Evolutionary conservation across 2,797 vertebrate genomes (phyloP).

Genomic region (Myripristis jacobus): DNA sequence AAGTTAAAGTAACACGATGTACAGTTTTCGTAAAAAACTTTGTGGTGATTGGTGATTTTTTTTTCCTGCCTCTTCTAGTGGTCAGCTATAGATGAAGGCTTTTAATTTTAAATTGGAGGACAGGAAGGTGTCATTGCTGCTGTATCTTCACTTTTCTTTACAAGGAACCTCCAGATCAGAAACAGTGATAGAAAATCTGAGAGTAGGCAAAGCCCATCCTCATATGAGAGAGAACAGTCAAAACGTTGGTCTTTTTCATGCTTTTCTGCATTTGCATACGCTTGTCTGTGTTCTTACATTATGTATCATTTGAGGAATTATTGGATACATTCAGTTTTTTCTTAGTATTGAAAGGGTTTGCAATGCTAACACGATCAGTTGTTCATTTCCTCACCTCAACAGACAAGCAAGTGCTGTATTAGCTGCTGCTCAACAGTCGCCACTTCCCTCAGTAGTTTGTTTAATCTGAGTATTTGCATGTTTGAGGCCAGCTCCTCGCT

Average conservation of each 20-base stretch:
- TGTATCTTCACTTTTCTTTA: conserved; percentile 14
- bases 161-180: neutral
- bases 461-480: neutral
- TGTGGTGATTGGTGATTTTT: neutral
- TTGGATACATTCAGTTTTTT: no score
- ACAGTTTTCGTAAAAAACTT: conserved; percentile 10
- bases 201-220: neutral
- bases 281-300: neutral
- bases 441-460: neutral
- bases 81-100: neutral
- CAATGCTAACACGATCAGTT: no score
- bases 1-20: neutral
- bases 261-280: neutral
- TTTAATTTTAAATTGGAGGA: neutral
- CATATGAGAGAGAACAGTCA: neutral
- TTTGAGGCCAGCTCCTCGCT: neutral
- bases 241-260: neutral
- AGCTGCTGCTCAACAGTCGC: no score
- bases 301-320: neutral
- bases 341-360: no score
- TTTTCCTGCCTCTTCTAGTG: neutral
- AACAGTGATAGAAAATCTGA: conserved; percentile 10
- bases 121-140: neutral
- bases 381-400: no score
- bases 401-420: no score